Conservation (phyloP, 2,888 invertebrate species). For the Caenorhabditis sp. region DNA sequence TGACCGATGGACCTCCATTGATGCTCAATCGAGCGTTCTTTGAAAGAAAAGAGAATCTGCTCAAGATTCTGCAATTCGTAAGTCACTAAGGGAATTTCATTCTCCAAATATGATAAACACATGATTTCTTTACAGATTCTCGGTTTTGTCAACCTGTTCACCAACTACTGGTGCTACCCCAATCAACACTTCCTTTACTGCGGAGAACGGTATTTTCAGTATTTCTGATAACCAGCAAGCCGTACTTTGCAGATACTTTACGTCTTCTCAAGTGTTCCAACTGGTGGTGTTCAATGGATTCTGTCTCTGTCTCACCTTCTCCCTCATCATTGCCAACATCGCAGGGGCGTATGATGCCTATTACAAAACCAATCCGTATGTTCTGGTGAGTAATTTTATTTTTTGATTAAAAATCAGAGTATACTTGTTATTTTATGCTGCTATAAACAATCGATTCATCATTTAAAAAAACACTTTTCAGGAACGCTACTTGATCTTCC, state of each 20-base stretch:
- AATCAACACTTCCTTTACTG: conserved; percentile 65
- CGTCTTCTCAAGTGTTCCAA: conserved; percentile 74
- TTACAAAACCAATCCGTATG: conserved; percentile 76
- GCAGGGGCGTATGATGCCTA: conserved; percentile 74
- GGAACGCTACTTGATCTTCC: conserved; percentile 68
- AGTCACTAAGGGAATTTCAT: conserved; percentile 6
- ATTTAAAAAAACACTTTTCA: background rate
- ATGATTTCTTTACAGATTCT: conserved; percentile 64
- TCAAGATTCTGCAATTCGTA: conserved; percentile 61
- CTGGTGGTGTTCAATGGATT: conserved; percentile 76
- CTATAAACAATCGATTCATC: too few species aligned
- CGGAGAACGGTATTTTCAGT: conserved; percentile 54
- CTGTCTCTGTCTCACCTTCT: conserved; percentile 68
- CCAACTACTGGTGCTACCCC: conserved; percentile 74
- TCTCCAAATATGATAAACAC: background rate
- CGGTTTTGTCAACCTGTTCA: conserved; percentile 63
- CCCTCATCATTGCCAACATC: conserved; percentile 71
- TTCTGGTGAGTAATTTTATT: conserved; percentile 65
- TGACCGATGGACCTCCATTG: conserved; percentile 69
- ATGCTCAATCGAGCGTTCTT: conserved; percentile 70
- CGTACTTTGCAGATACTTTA: conserved; percentile 61
- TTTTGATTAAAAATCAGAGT: too few species aligned
- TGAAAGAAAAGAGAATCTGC: conserved; percentile 64
- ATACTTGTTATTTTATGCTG: too few species aligned
- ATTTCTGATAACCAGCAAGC: background rate